Evolutionary conservation across 2,888 invertebrate species (phyloP).

Genomic region (Autographa pulchrina): DNA sequence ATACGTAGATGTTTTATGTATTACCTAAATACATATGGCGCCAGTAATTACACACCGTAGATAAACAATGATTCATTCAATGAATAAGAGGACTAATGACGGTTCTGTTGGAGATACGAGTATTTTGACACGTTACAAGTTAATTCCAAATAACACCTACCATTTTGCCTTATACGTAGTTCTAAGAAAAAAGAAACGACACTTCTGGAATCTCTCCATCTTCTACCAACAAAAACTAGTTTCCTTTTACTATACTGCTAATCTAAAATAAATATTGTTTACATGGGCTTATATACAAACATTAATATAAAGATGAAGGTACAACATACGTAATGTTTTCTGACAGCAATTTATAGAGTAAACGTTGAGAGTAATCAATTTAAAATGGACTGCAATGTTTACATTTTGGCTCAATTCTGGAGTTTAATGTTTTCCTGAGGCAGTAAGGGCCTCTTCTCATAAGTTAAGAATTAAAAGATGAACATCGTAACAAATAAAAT

Average conservation of each 20-base stretch:
- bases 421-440: neutral
- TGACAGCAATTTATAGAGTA: neutral
- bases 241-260: no score
- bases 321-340: no score
- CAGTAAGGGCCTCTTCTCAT: neutral
- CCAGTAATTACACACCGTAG: constrained; percentile 23
- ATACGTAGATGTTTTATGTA: neutral
- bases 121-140: constrained; percentile 2
- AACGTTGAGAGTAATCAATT: neutral
- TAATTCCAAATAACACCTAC: no score
- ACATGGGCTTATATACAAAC: no score
- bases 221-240: no score
- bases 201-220: no score
- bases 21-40: neutral
- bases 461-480: neutral
- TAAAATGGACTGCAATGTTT: neutral
- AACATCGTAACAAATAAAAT: no score
- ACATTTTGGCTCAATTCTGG: neutral
- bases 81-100: constrained; percentile 26
- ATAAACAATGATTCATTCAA: constrained; percentile 29
- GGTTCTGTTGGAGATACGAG: constrained; percentile 25
- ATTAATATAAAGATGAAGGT: no score
- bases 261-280: no score
- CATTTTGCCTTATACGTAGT: no score
- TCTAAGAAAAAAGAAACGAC: no score